Evolutionary conservation across 2,113 vertebrate species (phyloP).

Genomic region (Anser brachyrhynchus): DNA sequence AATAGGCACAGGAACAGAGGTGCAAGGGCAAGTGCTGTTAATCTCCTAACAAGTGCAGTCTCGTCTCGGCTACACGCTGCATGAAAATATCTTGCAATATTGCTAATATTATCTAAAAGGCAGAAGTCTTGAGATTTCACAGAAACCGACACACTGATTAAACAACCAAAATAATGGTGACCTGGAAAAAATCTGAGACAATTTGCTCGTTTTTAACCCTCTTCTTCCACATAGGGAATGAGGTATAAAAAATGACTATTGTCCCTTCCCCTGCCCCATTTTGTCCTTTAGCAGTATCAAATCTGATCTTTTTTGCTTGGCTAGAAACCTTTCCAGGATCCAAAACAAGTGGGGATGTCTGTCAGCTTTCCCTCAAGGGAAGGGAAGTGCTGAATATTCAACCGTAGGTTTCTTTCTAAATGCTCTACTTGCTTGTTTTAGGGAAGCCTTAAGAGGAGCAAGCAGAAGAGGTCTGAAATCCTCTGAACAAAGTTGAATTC

Average conservation of each 20-base stretch:
- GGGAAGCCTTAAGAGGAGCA: neutral
- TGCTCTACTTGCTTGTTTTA: constrained; percentile 3
- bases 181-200: neutral
- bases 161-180: neutral
- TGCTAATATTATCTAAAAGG: neutral
- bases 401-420: neutral
- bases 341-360: neutral
- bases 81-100: neutral
- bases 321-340: neutral
- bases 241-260: neutral
- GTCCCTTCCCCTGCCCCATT: neutral
- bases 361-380: neutral
- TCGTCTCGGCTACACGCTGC: neutral
- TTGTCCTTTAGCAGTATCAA: constrained; percentile 1
- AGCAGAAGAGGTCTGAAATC: neutral
- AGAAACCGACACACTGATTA: neutral
- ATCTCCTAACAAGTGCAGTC: neutral
- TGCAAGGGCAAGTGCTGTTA: neutral
- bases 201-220: neutral
- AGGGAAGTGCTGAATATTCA: constrained; percentile 7
- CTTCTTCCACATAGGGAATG: neutral
- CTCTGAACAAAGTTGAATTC: neutral
- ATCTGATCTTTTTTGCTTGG: neutral
- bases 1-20: neutral
- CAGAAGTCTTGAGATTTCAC: neutral